A percentile compares a stretch with the other conserved stretches of the same genome.
Evolutionary conservation across 2,888 invertebrate genomes (phyloP).

Genomic region (Brachylomia viminalis): DNA sequence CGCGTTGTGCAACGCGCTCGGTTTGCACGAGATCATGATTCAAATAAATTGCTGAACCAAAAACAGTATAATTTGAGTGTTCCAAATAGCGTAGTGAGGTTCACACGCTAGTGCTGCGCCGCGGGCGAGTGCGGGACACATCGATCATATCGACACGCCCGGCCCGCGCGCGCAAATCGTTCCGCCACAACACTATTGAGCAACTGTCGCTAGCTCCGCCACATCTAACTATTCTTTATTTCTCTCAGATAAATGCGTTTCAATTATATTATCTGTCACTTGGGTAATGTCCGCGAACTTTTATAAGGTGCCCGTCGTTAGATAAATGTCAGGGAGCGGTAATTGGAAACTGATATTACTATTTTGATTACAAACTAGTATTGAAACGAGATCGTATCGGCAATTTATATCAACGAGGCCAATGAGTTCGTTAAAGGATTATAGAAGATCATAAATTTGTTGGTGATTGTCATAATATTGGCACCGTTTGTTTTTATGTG

Average conservation of each 20-base stretch:
- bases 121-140: constrained; percentile 62
- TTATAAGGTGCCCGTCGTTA: constrained; percentile 34
- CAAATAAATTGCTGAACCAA: constrained; percentile 74
- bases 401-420: constrained; percentile 44
- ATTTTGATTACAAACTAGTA: constrained; percentile 64
- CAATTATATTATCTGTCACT: constrained; percentile 58
- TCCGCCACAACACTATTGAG: constrained; percentile 54
- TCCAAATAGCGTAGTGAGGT: constrained; percentile 68
- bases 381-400: constrained; percentile 52
- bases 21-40: constrained; percentile 71
- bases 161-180: constrained; percentile 40
- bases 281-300: constrained; percentile 45
- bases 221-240: constrained; percentile 23
- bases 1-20: constrained; percentile 67
- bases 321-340: constrained; percentile 39
- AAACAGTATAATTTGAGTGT: constrained; percentile 74
- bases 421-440: constrained; percentile 46
- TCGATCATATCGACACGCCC: constrained; percentile 68
- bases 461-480: constrained; percentile 63
- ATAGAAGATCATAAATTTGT: constrained; percentile 55
- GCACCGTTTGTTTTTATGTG: constrained; percentile 48
- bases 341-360: constrained; percentile 56
- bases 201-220: constrained; percentile 54
- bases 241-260: constrained; percentile 40
- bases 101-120: constrained; percentile 71